These are phyloP conservation scores for Calliopum simillimum DNA, from an alignment of 2,888 invertebrate species.

Conservation along the genomic window DNA sequence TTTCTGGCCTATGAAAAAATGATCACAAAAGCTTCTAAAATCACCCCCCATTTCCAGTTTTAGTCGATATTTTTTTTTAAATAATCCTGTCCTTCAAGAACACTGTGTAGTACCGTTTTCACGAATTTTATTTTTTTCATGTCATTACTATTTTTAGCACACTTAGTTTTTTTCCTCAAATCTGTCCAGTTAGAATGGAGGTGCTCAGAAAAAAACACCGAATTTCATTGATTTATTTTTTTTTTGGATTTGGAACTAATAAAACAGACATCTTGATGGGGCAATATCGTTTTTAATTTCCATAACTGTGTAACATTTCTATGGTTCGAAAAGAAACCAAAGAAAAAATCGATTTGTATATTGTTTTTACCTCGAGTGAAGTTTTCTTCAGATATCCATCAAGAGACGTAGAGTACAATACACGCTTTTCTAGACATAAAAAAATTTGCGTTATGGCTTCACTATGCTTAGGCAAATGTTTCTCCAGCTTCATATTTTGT, in stretches of 20 bases:
- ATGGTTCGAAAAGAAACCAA: neutral
- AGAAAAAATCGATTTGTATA: constrained; percentile 13
- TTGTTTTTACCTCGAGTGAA: constrained; percentile 57
- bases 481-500: constrained; percentile 54
- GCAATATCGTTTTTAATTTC: neutral
- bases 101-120: too few relatives aligned
- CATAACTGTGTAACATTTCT: neutral
- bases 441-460: constrained; percentile 64
- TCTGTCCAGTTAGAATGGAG: too few relatives aligned
- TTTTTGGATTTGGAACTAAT: neutral
- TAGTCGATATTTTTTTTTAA: too few relatives aligned
- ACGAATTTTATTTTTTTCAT: too few relatives aligned
- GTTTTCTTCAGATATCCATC: constrained; percentile 65
- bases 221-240: too few relatives aligned
- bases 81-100: too few relatives aligned
- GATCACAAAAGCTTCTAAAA: too few relatives aligned
- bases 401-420: constrained; percentile 62
- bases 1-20: too few relatives aligned
- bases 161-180: too few relatives aligned
- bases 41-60: too few relatives aligned
- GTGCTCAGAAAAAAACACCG: too few relatives aligned
- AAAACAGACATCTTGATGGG: neutral
- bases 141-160: too few relatives aligned
- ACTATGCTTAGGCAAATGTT: constrained; percentile 62
- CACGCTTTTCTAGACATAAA: constrained; percentile 53